phyloP scores from a whole-genome alignment of 2,113 vertebrate genomes.

The Cygnus atratus region DNA sequence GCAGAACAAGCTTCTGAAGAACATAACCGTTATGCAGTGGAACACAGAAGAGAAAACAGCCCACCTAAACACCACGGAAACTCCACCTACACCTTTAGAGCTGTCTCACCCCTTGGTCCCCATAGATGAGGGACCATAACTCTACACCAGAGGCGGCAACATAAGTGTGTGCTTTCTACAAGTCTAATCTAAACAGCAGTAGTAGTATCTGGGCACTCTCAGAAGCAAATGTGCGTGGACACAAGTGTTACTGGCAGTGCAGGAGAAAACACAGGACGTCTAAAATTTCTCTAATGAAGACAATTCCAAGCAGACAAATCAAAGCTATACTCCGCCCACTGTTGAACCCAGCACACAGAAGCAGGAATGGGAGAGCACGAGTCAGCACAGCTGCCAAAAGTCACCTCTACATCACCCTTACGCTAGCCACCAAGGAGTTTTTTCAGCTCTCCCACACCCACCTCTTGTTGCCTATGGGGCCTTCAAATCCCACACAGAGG shows the following conservation, averaged over 20 bases:
- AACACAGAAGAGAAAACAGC: background rate
- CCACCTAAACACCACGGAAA: background rate
- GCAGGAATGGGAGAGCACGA: background rate
- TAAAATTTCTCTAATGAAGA: background rate
- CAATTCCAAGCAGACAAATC: background rate
- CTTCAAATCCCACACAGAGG: background rate
- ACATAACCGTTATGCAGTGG: background rate
- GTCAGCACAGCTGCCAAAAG: conserved; percentile 6
- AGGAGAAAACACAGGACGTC: background rate
- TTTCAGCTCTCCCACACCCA: background rate
- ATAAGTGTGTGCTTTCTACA: background rate
- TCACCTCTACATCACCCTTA: background rate
- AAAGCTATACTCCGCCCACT: background rate
- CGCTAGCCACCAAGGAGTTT: background rate
- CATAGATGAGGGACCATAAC: background rate
- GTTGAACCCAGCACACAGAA: background rate
- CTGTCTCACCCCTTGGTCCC: background rate
- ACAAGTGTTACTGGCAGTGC: background rate
- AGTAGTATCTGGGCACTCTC: background rate
- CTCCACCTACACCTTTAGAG: background rate
- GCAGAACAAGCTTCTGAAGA: background rate
- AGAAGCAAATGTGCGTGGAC: background rate
- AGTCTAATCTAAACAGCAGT: background rate
- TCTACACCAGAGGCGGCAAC: background rate
- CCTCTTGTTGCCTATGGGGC: background rate